phyloP scores from a whole-genome alignment of 2,888 invertebrate genomes.

The Luffia ferchaultella region DNA sequence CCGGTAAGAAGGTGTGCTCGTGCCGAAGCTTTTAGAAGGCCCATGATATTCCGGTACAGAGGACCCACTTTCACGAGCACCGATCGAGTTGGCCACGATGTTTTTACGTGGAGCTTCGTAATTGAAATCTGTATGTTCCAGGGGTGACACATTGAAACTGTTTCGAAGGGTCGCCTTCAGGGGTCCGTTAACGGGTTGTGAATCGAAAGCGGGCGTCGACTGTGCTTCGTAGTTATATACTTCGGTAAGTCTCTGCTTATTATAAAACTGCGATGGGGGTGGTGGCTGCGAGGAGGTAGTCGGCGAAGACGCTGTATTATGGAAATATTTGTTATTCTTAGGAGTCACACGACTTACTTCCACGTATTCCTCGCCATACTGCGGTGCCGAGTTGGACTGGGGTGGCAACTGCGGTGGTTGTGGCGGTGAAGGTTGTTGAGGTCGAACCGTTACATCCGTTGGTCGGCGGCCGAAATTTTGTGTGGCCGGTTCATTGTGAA shows the following conservation, averaged over 20 bases:
- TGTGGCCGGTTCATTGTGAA: constrained; percentile 7
- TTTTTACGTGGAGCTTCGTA: constrained; percentile 35
- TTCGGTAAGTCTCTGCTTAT: constrained; percentile 52
- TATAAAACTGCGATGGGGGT: constrained; percentile 24
- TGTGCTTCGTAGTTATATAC: constrained; percentile 52
- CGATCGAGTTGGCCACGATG: constrained; percentile 17
- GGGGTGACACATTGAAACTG: constrained; percentile 32
- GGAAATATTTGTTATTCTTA: constrained; percentile 34
- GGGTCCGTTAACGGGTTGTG: constrained; percentile 35
- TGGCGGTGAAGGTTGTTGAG: background rate
- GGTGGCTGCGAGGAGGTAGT: constrained; percentile 25
- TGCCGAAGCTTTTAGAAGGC: constrained; percentile 25
- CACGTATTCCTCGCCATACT: constrained; percentile 49
- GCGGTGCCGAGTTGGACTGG: constrained; percentile 36
- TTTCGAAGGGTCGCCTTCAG: constrained; percentile 38
- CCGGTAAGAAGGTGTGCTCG: constrained; percentile 37
- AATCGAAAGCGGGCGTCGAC: constrained; percentile 37
- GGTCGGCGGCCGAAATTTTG: constrained; percentile 3
- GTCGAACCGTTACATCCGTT: background rate
- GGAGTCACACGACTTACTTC: constrained; percentile 53
- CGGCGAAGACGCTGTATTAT: constrained; percentile 29
- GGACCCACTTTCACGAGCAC: constrained; percentile 20
- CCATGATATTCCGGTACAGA: constrained; percentile 32
- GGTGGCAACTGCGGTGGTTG: constrained; percentile 13
- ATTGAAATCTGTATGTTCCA: constrained; percentile 10